Evolutionary conservation across 2,888 invertebrate genomes (phyloP).

Genomic region (Cephus spinipes): DNA sequence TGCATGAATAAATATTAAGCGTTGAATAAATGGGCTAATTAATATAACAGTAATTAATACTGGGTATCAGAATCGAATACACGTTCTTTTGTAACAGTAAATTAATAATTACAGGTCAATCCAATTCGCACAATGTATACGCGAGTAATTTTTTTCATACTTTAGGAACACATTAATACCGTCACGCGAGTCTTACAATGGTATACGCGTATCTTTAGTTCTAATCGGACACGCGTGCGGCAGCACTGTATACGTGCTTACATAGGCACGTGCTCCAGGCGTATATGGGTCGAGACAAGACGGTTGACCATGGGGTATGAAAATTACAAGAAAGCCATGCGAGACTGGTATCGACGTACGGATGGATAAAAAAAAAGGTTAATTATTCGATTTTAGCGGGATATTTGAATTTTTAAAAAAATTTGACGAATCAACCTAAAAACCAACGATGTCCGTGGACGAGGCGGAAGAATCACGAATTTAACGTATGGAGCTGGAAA

Average conservation of each 20-base stretch:
- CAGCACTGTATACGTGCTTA: constrained; percentile 15
- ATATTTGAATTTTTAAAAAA: not conserved
- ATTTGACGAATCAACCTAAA: too few relatives aligned
- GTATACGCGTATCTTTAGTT: not conserved
- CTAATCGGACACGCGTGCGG: not conserved
- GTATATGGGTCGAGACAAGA: constrained; percentile 32
- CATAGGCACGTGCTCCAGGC: constrained; percentile 26
- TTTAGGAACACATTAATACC: not conserved
- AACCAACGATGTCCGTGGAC: not conserved
- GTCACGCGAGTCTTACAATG: not conserved
- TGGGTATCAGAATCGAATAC: not conserved
- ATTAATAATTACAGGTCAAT: not conserved
- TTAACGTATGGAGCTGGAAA: not conserved
- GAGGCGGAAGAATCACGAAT: not conserved
- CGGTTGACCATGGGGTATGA: constrained; percentile 26
- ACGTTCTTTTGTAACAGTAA: not conserved
- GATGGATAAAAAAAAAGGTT: not conserved
- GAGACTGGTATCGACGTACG: not conserved
- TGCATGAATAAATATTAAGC: not conserved
- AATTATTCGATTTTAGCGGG: not conserved
- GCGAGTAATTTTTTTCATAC: not conserved
- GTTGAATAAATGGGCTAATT: not conserved
- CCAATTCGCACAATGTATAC: not conserved
- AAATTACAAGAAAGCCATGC: not conserved
- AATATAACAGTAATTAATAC: not conserved